Percentiles rank a stretch among this genome's conserved stretches.
Evolutionary conservation across 2,797 vertebrate genomes (phyloP).

Genomic region (Gallinago solitaria): DNA sequence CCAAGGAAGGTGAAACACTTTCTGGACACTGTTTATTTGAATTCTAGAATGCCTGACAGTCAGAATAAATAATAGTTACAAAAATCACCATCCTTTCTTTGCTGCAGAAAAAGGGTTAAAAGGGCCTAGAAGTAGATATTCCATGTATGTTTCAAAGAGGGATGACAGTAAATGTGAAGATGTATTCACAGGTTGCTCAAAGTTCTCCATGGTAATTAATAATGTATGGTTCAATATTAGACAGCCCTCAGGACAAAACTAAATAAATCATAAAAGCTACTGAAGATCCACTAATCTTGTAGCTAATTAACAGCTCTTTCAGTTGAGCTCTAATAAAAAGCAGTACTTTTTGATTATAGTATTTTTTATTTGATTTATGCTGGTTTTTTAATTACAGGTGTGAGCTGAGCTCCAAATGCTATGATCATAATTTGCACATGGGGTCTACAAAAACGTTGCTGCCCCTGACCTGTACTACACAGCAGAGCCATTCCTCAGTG

Average conservation of each 20-base stretch:
- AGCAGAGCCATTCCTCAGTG: accelerated
- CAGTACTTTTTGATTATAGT: neutral
- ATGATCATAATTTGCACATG: neutral
- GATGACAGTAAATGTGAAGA: neutral
- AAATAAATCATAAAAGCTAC: neutral
- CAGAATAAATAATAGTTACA: neutral
- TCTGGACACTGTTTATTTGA: neutral
- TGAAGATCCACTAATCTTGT: neutral
- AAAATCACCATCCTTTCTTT: neutral
- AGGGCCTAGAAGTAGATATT: neutral
- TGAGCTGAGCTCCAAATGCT: neutral
- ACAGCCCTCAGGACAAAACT: neutral
- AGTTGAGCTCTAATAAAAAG: neutral
- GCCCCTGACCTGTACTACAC: neutral
- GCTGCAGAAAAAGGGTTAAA: neutral
- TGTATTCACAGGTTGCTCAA: neutral
- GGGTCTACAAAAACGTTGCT: neutral
- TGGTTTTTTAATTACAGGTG: neutral
- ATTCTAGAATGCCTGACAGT: neutral
- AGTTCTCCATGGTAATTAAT: neutral
- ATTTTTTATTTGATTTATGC: neutral
- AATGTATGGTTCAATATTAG: neutral
- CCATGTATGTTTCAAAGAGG: neutral
- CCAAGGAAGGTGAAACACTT: neutral
- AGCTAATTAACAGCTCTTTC: neutral